A percentile compares a stretch with the other conserved stretches of the same genome.
Evolutionary conservation across 2,113 vertebrate genomes (phyloP).

Genomic region (Caretta caretta): DNA sequence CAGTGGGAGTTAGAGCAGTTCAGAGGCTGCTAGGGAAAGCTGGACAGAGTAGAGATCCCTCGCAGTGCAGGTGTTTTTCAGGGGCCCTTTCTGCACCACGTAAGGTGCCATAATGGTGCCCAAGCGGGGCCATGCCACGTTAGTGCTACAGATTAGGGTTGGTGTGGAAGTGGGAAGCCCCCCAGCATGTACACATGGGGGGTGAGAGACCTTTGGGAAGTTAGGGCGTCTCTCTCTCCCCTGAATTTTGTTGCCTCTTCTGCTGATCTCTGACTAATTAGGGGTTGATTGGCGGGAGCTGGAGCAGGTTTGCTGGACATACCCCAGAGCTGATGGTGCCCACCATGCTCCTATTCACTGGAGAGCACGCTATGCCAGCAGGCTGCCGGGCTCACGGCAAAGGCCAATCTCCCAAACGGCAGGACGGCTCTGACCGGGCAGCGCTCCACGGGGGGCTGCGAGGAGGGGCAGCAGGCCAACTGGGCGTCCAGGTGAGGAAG

Average conservation of each 20-base stretch:
- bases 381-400: too few species aligned
- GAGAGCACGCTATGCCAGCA: neutral
- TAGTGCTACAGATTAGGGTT: neutral
- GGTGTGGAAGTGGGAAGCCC: neutral
- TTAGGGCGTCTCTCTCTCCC: neutral
- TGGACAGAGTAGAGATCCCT: neutral
- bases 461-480: too few species aligned
- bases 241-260: neutral
- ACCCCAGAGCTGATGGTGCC: too few species aligned
- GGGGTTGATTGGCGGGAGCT: neutral
- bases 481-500: too few species aligned
- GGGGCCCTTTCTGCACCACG: neutral
- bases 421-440: neutral
- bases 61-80: neutral
- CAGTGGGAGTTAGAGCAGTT: neutral
- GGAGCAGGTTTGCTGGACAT: too few species aligned
- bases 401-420: neutral
- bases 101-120: too few species aligned
- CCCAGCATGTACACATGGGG: neutral
- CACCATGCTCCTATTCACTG: too few species aligned
- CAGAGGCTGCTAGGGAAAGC: accelerated
- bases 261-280: neutral
- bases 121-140: too few species aligned
- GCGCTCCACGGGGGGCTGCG: too few species aligned
- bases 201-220: neutral